phyloP scores from a whole-genome alignment of 1,140 invertebrate species.

The Trialeurodes vaporariorum region DNA sequence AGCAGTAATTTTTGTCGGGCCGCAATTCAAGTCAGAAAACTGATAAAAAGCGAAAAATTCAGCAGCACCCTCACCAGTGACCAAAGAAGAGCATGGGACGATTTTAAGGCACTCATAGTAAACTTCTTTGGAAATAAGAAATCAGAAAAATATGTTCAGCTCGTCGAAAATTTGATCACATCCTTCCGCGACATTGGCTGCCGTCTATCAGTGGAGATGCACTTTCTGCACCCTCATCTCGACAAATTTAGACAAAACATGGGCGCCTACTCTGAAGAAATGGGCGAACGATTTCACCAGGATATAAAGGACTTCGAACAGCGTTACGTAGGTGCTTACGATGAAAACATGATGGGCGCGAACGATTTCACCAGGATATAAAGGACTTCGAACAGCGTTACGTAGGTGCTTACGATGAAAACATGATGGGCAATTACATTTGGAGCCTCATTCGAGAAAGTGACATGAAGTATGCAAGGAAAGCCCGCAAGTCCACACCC shows the following conservation, averaged over 20 bases:
- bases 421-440: constrained; percentile 28
- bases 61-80: constrained; percentile 15
- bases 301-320: constrained; percentile 27
- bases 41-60: constrained; percentile 22
- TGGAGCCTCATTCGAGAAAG: constrained; percentile 26
- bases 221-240: constrained; percentile 31
- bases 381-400: constrained; percentile 25
- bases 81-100: constrained; percentile 20
- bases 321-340: constrained; percentile 26
- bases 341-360: constrained; percentile 25
- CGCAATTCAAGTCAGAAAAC: constrained; percentile 29
- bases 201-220: constrained; percentile 32
- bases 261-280: constrained; percentile 26
- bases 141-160: constrained; percentile 24
- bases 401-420: constrained; percentile 25
- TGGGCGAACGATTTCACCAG: constrained; percentile 29
- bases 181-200: constrained; percentile 28
- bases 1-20: constrained; percentile 21
- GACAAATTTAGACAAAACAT: constrained; percentile 27
- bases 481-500: constrained; percentile 21
- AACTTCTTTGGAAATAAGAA: constrained; percentile 26
- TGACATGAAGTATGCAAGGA: constrained; percentile 27
- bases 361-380: constrained; percentile 30
- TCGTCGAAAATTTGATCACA: constrained; percentile 25
- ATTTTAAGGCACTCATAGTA: constrained; percentile 19